Evolutionary conservation across 2,113 vertebrate genomes (phyloP).

Genomic region (Callionymus lyra): DNA sequence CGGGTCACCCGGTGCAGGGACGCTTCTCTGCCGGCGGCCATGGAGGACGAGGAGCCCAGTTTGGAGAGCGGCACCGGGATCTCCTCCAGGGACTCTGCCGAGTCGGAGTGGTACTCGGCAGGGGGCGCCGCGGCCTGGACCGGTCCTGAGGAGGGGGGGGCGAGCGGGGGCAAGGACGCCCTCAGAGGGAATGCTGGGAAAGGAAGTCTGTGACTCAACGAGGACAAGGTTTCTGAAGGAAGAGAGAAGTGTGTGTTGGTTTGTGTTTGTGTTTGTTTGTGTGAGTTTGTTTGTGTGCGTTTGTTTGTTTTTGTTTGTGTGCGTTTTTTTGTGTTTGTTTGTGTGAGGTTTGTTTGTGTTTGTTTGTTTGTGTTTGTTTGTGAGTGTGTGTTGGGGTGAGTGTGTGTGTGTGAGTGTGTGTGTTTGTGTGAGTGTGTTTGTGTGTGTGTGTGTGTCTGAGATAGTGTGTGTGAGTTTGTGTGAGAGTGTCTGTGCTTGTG

Average conservation of each 20-base stretch:
- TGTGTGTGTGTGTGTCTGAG: background rate
- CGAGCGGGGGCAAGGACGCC: constrained; percentile 42
- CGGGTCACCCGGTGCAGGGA: constrained; percentile 4
- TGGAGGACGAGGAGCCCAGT: constrained; percentile 66
- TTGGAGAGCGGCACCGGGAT: constrained; percentile 78
- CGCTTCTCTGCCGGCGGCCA: constrained; percentile 2
- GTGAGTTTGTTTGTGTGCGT: constrained; percentile 1
- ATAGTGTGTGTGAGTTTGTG: background rate
- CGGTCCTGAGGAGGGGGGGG: constrained; percentile 14
- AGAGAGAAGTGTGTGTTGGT: background rate
- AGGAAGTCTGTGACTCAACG: constrained; percentile 51
- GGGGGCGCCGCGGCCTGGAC: constrained; percentile 66
- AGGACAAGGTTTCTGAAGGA: constrained; percentile 21
- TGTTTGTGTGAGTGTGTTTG: too few species aligned
- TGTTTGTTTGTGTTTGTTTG: too few species aligned
- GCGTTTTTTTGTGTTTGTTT: too few species aligned
- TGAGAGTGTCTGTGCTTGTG: too few species aligned
- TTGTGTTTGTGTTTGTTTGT: too few species aligned
- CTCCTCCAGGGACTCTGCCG: constrained; percentile 82
- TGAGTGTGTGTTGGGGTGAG: constrained; percentile 1
- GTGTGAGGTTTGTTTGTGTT: too few species aligned
- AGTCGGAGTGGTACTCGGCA: constrained; percentile 77
- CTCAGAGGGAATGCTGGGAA: constrained; percentile 63
- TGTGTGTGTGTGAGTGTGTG: background rate
- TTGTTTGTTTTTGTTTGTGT: background rate